phyloP scores from a whole-genome alignment of 2,888 invertebrate species.

The Philonicus albiceps region DNA sequence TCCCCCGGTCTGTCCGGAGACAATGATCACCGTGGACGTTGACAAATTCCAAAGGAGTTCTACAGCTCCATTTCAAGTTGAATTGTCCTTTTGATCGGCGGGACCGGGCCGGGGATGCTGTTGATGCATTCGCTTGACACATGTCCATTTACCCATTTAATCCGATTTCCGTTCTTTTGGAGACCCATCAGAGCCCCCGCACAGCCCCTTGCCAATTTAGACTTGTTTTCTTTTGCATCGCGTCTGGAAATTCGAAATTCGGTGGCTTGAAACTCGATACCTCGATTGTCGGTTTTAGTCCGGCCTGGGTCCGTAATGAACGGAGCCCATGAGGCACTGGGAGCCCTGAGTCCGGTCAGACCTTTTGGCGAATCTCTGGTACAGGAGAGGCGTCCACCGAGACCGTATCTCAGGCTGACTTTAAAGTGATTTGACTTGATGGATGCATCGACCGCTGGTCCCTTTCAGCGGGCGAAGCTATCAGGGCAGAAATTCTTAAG shows the following conservation, averaged over 20 bases:
- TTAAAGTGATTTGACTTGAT: constrained; percentile 38
- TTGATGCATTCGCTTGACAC: constrained; percentile 27
- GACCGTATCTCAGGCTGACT: not conserved
- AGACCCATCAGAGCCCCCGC: not conserved
- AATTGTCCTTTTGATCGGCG: constrained; percentile 7
- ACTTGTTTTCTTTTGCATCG: not conserved
- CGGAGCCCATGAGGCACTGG: not conserved
- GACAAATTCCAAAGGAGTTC: not conserved
- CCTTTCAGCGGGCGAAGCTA: constrained; percentile 14
- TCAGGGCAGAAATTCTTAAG: constrained; percentile 34
- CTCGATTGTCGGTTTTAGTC: constrained; percentile 35
- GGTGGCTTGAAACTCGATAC: constrained; percentile 40
- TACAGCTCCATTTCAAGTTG: constrained; percentile 17
- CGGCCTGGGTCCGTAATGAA: not conserved
- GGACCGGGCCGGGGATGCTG: not conserved
- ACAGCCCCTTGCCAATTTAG: not conserved
- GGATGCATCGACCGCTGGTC: constrained; percentile 19
- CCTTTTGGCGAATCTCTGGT: constrained; percentile 12
- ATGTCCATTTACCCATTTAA: constrained; percentile 40
- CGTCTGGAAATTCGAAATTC: constrained; percentile 36
- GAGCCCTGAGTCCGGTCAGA: not conserved
- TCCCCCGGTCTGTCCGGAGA: not conserved
- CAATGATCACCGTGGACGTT: not conserved
- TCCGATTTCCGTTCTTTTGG: constrained; percentile 34
- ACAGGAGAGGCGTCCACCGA: not conserved